Conservation (phyloP, 2,888 invertebrate species). For the Zygothrica quintamaculata region DNA sequence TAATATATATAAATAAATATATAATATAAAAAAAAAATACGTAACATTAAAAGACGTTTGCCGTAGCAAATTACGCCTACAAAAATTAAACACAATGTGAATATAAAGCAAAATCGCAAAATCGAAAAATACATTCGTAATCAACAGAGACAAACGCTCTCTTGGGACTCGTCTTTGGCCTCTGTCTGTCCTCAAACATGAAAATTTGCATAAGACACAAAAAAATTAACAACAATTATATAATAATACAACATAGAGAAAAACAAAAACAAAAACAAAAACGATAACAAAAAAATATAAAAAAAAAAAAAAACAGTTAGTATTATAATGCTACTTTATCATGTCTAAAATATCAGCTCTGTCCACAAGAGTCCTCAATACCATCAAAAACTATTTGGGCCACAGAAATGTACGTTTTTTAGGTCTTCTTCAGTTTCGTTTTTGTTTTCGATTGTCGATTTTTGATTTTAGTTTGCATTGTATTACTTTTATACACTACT, state of each 20-base stretch:
- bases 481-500: conserved; percentile 1
- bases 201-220: conserved; percentile 55
- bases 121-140: background rate
- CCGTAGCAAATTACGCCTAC: conserved; percentile 54
- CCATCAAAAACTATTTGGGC: conserved; percentile 36
- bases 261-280: conserved; percentile 22
- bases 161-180: too few relatives aligned
- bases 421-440: conserved; percentile 40
- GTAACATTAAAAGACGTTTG: conserved; percentile 50
- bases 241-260: conserved; percentile 59
- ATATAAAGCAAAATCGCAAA: conserved; percentile 27
- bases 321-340: conserved; percentile 4
- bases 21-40: conserved; percentile 26
- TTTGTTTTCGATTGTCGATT: conserved; percentile 18
- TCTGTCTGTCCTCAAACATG: conserved; percentile 45
- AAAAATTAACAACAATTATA: conserved; percentile 68
- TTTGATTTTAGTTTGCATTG: conserved; percentile 22
- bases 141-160: conserved; percentile 34
- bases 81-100: conserved; percentile 52
- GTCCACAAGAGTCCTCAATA: conserved; percentile 16
- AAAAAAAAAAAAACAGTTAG: conserved; percentile 30
- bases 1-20: conserved; percentile 10
- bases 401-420: conserved; percentile 60
- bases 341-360: conserved; percentile 29
- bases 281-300: too few relatives aligned